Conservation (phyloP, 2,888 invertebrate species). For the Phania funesta region DNA sequence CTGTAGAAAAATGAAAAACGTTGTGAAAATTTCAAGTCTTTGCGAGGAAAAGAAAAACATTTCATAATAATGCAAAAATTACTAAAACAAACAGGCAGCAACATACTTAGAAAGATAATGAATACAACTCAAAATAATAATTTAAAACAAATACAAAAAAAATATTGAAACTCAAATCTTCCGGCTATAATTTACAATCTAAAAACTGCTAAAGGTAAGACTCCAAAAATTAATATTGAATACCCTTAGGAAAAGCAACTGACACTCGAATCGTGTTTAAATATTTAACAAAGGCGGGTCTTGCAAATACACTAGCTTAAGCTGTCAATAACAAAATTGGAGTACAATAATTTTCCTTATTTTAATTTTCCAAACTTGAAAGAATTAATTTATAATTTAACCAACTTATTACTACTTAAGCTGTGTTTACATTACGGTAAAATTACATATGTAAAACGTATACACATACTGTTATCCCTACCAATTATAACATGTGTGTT, state of each 20-base stretch:
- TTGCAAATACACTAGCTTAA: conserved; percentile 9
- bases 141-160: conserved; percentile 25
- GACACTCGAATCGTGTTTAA: neutral
- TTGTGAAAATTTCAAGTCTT: neutral
- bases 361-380: too few relatives aligned
- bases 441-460: too few relatives aligned
- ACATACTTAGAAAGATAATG: neutral
- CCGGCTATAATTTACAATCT: conserved; percentile 52
- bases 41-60: conserved; percentile 11
- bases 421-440: too few relatives aligned
- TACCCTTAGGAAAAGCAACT: neutral
- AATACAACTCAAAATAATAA: neutral
- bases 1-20: conserved; percentile 21
- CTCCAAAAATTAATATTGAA: neutral
- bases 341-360: too few relatives aligned
- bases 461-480: too few relatives aligned
- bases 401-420: too few relatives aligned
- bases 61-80: conserved; percentile 47
- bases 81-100: conserved; percentile 15
- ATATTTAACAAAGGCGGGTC: neutral
- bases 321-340: too few relatives aligned
- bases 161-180: conserved; percentile 49
- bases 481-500: too few relatives aligned
- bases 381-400: too few relatives aligned
- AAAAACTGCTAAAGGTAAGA: neutral